Base-by-base conservation (phyloP, 2,797 vertebrate genomes). In the Rachycentron canadum region DNA sequence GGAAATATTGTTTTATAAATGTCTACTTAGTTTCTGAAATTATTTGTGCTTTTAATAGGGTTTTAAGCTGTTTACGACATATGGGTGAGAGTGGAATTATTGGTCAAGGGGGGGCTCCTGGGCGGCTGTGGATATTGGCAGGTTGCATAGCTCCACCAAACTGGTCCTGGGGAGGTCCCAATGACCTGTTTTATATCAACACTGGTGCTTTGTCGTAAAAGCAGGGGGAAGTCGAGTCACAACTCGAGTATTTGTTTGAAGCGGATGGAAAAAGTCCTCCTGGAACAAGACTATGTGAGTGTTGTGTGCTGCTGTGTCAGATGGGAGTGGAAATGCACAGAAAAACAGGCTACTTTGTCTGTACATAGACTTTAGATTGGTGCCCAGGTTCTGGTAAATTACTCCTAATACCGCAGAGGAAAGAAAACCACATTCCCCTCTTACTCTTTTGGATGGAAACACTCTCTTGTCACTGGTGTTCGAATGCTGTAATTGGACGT, bases 151-250 rank as follows among this genome's bases (percentile, higher is more conserved):
- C 81, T 90, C 88, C 84, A 88, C 87, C 87, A 83, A 85, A 81
- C 83, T 63, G 65, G 85, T 93, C 88, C 81, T 72, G 82, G 92
- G 94, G 94, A 94, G 94, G 94, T 95, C 95, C 94, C 87, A 95
- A 91, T 94, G 94, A 95, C 91, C 94, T 95, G 94, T 95, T 95
- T 95, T 94, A 95, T 86, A 94, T 92, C 91, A 93, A 93, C 92
- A 90, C 93, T 91, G 89, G 90, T 80, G 88, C 93, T 89, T 91
- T 92, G 86, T 93, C 89, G 73, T 94, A 93, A 94, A 92, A 91
- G 57, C 61, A 79, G 82, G 77, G 88, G 90, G 91, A 94, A 92
- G 91, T 93, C 78, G 79, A 94, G 90, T 94, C 93, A 95, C 90
- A 88, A 86, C 89, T 91, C 0, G 76, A 89, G 85, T 90, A 93